These are phyloP conservation scores for Galaxea fascicularis DNA, from an alignment of 92 coral and sea anemone species.

Conservation along the genomic window DNA sequence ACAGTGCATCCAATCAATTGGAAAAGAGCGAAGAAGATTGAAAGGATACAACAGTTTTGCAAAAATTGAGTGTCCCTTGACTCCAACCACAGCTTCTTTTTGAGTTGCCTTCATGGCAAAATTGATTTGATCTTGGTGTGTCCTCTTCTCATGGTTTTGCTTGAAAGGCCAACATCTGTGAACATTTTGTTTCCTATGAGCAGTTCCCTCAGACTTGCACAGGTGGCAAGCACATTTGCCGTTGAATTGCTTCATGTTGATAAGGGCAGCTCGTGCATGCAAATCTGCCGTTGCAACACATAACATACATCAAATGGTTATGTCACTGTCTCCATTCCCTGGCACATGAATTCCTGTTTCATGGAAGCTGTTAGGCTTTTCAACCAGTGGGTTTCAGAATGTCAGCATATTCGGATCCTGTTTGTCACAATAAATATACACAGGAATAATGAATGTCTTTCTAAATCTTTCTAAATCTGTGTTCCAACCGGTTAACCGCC, in stretches of 20 bases:
- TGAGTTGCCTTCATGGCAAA: slow-evolving; percentile 55
- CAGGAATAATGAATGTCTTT: slow-evolving; percentile 62
- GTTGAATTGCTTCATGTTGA: too few relatives aligned
- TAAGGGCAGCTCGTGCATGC: too few relatives aligned
- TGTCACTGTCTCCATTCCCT: too few relatives aligned
- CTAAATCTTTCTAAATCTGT: slow-evolving; percentile 28
- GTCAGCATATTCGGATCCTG: slow-evolving; percentile 70
- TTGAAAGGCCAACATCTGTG: slow-evolving; percentile 19
- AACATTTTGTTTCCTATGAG: slow-evolving; percentile 65
- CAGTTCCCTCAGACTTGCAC: slow-evolving; percentile 64
- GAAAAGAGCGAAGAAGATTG: slow-evolving; percentile 59
- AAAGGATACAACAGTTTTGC: slow-evolving; percentile 50
- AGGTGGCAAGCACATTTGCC: too few relatives aligned
- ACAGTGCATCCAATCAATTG: too few relatives aligned
- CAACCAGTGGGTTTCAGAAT: slow-evolving; percentile 51
- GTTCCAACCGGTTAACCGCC: too few relatives aligned
- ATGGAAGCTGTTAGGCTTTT: slow-evolving; percentile 44
- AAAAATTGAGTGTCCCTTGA: slow-evolving; percentile 62
- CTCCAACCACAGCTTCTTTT: slow-evolving; percentile 59
- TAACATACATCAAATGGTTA: too few relatives aligned
- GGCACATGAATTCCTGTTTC: slow-evolving; percentile 20
- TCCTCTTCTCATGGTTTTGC: too few relatives aligned
- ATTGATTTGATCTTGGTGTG: too few relatives aligned
- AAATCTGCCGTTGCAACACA: too few relatives aligned
- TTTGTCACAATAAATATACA: slow-evolving; percentile 62